phyloP scores from a whole-genome alignment of 2,113 vertebrate species.

The Halcyon malimbica region DNA sequence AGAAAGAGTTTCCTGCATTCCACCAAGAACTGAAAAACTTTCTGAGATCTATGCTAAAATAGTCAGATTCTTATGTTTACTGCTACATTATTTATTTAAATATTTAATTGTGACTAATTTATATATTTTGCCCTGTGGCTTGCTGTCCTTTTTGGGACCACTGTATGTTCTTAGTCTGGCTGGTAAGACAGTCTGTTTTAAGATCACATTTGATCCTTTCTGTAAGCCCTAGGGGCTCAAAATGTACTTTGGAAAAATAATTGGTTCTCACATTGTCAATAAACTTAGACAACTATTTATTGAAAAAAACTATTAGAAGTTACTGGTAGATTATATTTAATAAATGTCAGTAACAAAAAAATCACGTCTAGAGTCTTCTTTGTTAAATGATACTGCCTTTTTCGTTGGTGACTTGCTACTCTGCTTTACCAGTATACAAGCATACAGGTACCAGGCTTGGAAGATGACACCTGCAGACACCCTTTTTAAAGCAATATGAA shows the following conservation, averaged over 20 bases:
- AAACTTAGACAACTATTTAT: slow-evolving; percentile 73
- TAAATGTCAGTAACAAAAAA: neutral
- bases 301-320: slow-evolving; percentile 7
- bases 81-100: slow-evolving; percentile 72
- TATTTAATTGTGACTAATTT: slow-evolving; percentile 77
- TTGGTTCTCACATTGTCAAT: slow-evolving; percentile 15
- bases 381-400: neutral
- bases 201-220: slow-evolving; percentile 72
- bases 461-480: neutral
- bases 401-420: neutral
- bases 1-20: neutral
- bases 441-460: neutral
- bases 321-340: slow-evolving; percentile 17
- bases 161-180: neutral
- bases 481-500: neutral
- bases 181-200: slow-evolving; percentile 21
- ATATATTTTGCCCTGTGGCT: slow-evolving; percentile 58
- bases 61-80: slow-evolving; percentile 55
- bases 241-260: neutral
- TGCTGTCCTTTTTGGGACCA: slow-evolving; percentile 23
- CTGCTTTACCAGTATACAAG: neutral
- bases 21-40: neutral
- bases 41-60: slow-evolving; percentile 17
- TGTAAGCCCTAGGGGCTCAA: slow-evolving; percentile 81
- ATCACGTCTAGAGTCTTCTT: neutral